These are phyloP conservation scores for Megaustenia siamemsis DNA, from an alignment of 2,888 invertebrate species.

Conservation along the genomic window DNA sequence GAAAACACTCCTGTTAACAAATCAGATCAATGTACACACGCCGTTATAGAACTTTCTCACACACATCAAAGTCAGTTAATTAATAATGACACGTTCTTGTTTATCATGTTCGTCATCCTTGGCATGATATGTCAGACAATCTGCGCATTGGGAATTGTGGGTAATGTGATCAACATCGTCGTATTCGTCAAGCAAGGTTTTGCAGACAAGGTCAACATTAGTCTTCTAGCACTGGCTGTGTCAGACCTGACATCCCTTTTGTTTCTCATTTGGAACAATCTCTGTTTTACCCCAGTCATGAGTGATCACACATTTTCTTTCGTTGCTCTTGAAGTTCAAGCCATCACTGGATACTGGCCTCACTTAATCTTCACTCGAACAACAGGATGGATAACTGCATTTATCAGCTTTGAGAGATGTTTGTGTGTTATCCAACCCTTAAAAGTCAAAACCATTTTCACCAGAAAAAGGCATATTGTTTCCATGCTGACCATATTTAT, in stretches of 20 bases:
- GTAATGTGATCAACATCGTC: slow-evolving; percentile 10
- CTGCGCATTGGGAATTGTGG: background rate
- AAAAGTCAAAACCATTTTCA: slow-evolving; percentile 14
- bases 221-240: slow-evolving; percentile 8
- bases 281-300: background rate
- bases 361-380: slow-evolving; percentile 19
- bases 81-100: background rate
- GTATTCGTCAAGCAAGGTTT: slow-evolving; percentile 29
- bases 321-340: background rate
- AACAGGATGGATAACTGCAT: slow-evolving; percentile 31
- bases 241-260: slow-evolving; percentile 12
- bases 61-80: background rate
- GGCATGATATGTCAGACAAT: slow-evolving; percentile 1
- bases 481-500: background rate
- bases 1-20: background rate
- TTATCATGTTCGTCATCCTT: background rate
- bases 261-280: background rate
- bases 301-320: background rate
- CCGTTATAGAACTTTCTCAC: background rate
- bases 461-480: background rate
- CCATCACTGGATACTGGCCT: slow-evolving; percentile 13
- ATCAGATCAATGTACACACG: background rate
- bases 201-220: slow-evolving; percentile 24
- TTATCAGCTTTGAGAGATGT: slow-evolving; percentile 6
- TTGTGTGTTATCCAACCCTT: slow-evolving; percentile 19